Base-by-base conservation (phyloP, 2,113 vertebrate genomes). In the Psittacula cyanocephala region DNA sequence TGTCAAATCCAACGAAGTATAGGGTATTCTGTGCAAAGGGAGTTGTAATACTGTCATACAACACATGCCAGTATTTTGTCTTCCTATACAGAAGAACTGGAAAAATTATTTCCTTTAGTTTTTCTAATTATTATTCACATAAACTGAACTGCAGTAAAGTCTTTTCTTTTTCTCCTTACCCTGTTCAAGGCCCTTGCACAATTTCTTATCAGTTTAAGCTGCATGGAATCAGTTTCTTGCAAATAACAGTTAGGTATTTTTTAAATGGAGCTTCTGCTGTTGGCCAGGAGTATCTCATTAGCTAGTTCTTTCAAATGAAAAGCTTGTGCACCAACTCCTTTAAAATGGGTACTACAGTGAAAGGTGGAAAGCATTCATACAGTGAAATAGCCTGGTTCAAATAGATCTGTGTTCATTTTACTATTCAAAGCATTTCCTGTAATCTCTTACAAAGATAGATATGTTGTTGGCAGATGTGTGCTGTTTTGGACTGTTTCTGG, bases 391-490 rank as follows among this genome's bases (percentile, higher is more conserved):
- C 22, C 35, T 72, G 52, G 13, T 76, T 91, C 74, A 59, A 63
- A 69, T 4, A 78, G 80, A 81, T 62, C 18, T 24, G 22, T 62
- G 60, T 52, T 79, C 5, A 3, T 94, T 96, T 76, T 84, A 94
- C 91, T 92, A 84, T 86, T 91, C 68, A 72, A 78, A 76, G 91
- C 57, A 0, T 81, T 95, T 95, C 52, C 91, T 89, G 86, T 86
- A 78, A 79, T 95, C 86, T 91, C 77, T 64, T 83, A 35, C 72
- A 96, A 41, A 95, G 88, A 86, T 72, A 68, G 68, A 60, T 81
- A 53, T 0, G n/a, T 39, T 75, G 77, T 86, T 96, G 90, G 77
- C 86, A 86, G 90, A 71, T 52, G 17, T 3, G 1, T 17, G 1
- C 39, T 78, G 89, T 3, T 93, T 75, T 72, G 77, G 69, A 75